Percentiles rank a stretch among this genome's conserved stretches.
These are phyloP conservation scores for Nothocercus julius DNA, from an alignment of 2,113 vertebrate species.

Conservation along the genomic window DNA sequence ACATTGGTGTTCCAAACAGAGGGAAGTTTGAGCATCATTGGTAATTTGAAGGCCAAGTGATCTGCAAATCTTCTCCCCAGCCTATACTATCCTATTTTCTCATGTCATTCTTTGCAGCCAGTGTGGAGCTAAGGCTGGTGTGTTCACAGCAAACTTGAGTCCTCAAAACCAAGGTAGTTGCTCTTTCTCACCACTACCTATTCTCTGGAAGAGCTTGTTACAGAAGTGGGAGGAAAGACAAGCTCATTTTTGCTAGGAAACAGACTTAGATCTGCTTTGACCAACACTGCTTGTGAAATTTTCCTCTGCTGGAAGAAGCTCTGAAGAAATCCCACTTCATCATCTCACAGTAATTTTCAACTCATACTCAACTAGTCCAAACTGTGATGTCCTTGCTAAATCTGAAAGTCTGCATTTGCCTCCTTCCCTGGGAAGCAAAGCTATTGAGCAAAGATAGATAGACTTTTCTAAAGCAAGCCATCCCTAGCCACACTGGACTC, in stretches of 20 bases:
- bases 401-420: conserved; percentile 6
- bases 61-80: conserved; percentile 53
- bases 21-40: conserved; percentile 48
- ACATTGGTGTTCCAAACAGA: conserved; percentile 59
- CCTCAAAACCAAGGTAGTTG: conserved; percentile 9
- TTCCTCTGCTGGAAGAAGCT: conserved; percentile 43
- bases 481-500: neutral
- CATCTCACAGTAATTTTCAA: neutral
- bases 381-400: neutral
- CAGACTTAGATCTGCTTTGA: conserved; percentile 36
- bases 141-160: conserved; percentile 23
- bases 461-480: neutral
- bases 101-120: conserved; percentile 33
- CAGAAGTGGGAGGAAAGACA: conserved; percentile 44
- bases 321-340: conserved; percentile 4
- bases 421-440: neutral
- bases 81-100: conserved; percentile 49
- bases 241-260: conserved; percentile 53
- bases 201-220: conserved; percentile 9
- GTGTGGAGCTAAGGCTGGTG: neutral
- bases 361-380: conserved; percentile 49
- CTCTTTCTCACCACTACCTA: conserved; percentile 20
- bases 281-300: conserved; percentile 18
- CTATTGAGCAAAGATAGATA: neutral
- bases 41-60: conserved; percentile 63